phyloP scores from a whole-genome alignment of 2,113 vertebrate genomes.

The Motacilla alba region DNA sequence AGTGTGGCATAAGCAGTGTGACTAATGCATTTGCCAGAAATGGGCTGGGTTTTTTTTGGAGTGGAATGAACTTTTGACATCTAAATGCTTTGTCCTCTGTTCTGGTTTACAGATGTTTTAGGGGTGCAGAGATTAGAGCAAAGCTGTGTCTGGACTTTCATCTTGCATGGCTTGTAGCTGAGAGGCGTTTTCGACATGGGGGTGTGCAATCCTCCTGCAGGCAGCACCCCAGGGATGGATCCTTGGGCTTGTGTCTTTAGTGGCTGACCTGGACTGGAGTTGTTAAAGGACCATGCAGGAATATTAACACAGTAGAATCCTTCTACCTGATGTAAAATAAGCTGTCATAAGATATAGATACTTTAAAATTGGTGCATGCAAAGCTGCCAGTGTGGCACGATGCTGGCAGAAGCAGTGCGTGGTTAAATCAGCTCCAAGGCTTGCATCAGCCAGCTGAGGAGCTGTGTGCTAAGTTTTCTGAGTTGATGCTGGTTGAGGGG shows the following conservation, averaged over 20 bases:
- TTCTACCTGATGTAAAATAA: background rate
- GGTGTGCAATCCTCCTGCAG: background rate
- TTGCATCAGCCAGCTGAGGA: background rate
- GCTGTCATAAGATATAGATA: fast-evolving
- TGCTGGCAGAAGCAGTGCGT: background rate
- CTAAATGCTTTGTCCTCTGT: background rate
- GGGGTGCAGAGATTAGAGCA: background rate
- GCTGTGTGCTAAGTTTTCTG: background rate
- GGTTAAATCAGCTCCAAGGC: background rate
- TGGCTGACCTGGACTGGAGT: background rate
- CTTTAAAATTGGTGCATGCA: background rate
- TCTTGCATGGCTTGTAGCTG: background rate
- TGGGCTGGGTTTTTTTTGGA: background rate
- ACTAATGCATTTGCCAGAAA: background rate
- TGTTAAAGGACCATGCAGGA: background rate
- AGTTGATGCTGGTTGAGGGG: background rate
- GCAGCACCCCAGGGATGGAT: background rate
- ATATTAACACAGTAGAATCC: background rate
- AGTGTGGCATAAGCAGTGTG: background rate
- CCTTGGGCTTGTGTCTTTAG: fast-evolving
- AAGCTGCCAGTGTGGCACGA: background rate
- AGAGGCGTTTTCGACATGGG: background rate
- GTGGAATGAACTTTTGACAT: background rate
- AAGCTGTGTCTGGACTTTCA: background rate
- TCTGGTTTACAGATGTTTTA: background rate